Percentiles rank a stretch among this genome's conserved stretches.
These are phyloP conservation scores for Julus scandinavius DNA, from an alignment of 2,888 invertebrate genomes.

Conservation along the genomic window DNA sequence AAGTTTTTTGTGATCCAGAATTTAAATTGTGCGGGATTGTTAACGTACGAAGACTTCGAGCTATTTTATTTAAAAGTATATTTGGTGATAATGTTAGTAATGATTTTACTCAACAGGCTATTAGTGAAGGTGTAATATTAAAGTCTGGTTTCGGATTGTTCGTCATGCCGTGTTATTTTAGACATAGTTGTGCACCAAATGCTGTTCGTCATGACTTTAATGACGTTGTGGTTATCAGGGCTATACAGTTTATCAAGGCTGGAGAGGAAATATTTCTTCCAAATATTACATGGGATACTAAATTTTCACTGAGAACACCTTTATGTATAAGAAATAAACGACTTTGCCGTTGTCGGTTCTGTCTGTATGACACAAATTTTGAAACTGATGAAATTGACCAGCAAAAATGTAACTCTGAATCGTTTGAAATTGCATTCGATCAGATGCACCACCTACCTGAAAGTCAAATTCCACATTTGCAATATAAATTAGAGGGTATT, in stretches of 20 bases:
- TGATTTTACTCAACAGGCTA: background rate
- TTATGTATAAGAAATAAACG: too few relatives aligned
- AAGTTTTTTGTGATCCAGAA: background rate
- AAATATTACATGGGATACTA: too few relatives aligned
- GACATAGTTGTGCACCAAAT: background rate
- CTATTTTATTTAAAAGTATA: background rate
- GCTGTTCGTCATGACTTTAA: background rate
- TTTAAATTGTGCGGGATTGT: background rate
- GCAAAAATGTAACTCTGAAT: too few relatives aligned
- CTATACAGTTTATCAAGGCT: background rate
- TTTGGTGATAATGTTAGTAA: too few relatives aligned
- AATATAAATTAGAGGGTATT: too few relatives aligned
- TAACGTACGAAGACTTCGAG: background rate
- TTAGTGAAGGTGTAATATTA: background rate
- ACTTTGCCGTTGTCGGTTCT: too few relatives aligned
- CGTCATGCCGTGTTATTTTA: background rate
- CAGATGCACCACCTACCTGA: too few relatives aligned
- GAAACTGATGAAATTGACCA: too few relatives aligned
- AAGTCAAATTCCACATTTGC: too few relatives aligned
- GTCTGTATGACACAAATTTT: too few relatives aligned
- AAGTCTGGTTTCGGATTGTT: background rate
- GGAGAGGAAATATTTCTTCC: background rate
- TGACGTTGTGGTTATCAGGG: background rate
- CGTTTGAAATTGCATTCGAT: too few relatives aligned
- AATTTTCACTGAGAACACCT: too few relatives aligned